Evolutionary conservation across 2,888 invertebrate genomes (phyloP).

Genomic region (Pasiphila rectangulata): DNA sequence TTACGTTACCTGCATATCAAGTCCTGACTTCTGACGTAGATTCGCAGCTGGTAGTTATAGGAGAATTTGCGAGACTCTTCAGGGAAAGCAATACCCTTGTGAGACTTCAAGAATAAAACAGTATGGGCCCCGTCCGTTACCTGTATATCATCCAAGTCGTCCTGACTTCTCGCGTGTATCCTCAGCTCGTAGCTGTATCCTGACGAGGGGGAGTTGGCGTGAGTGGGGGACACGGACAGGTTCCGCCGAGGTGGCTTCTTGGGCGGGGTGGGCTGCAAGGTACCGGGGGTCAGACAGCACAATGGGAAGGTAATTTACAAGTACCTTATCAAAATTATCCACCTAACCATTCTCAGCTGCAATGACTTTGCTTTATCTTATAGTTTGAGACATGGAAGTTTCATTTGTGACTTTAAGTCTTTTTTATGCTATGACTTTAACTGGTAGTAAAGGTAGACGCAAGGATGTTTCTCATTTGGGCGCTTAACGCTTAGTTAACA

Average conservation of each 20-base stretch:
- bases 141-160: constrained; percentile 85
- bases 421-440: too few species aligned
- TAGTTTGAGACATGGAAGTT: too few species aligned
- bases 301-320: not conserved
- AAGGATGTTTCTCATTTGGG: too few species aligned
- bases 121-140: constrained; percentile 49
- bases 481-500: too few species aligned
- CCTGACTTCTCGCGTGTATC: constrained; percentile 84
- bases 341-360: too few species aligned
- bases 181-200: constrained; percentile 83
- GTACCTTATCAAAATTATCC: too few species aligned
- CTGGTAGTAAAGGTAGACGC: too few species aligned
- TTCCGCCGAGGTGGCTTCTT: constrained; percentile 94
- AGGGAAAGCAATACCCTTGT: constrained; percentile 47
- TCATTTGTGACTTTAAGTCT: too few species aligned
- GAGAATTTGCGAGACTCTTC: too few species aligned
- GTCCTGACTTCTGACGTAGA: constrained; percentile 84
- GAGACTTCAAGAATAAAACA: not conserved
- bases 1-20: constrained; percentile 82
- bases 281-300: constrained; percentile 25
- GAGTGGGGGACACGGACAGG: constrained; percentile 92
- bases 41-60: constrained; percentile 83
- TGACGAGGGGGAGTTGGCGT: constrained; percentile 81
- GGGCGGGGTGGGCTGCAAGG: constrained; percentile 88
- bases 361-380: too few species aligned